Conservation (phyloP, 2,797 vertebrate genomes). For the Merluccius polli region DNA sequence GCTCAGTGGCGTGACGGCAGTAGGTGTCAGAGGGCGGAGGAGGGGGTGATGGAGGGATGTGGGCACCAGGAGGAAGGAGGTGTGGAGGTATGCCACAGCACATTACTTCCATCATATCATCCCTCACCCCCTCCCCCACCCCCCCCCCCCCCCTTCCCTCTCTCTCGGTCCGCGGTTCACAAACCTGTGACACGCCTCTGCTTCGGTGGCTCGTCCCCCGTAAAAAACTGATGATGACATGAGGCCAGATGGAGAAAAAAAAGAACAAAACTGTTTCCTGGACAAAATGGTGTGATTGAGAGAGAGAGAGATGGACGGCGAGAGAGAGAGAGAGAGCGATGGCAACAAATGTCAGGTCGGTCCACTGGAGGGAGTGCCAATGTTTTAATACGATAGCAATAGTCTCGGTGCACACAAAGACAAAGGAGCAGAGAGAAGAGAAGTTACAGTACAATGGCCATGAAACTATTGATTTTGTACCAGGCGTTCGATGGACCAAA, state of each 20-base stretch:
- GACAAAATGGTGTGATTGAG: constrained; percentile 27
- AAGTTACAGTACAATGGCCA: constrained; percentile 55
- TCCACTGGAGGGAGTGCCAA: constrained; percentile 50
- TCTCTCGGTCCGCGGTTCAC: neutral
- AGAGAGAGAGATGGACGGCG: neutral
- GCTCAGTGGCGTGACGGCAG: neutral
- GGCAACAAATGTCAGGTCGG: constrained; percentile 50
- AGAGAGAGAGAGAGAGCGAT: neutral
- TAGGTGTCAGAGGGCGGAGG: constrained; percentile 13
- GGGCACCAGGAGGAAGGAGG: constrained; percentile 36
- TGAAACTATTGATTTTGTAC: constrained; percentile 71
- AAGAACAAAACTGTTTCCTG: constrained; percentile 19
- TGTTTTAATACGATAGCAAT: constrained; percentile 45
- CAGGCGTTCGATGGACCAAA: constrained; percentile 35
- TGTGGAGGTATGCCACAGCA: constrained; percentile 10
- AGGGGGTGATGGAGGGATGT: constrained; percentile 29
- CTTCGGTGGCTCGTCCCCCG: constrained; percentile 4
- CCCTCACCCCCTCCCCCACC: neutral
- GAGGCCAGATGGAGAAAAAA: constrained; percentile 53
- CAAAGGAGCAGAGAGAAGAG: constrained; percentile 29
- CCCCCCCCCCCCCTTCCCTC: neutral
- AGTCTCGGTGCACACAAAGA: constrained; percentile 40
- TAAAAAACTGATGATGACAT: constrained; percentile 60
- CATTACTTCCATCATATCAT: neutral
- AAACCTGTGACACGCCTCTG: no score